phyloP scores from a whole-genome alignment of 2,888 invertebrate species.

The Neoascia interrupta region DNA sequence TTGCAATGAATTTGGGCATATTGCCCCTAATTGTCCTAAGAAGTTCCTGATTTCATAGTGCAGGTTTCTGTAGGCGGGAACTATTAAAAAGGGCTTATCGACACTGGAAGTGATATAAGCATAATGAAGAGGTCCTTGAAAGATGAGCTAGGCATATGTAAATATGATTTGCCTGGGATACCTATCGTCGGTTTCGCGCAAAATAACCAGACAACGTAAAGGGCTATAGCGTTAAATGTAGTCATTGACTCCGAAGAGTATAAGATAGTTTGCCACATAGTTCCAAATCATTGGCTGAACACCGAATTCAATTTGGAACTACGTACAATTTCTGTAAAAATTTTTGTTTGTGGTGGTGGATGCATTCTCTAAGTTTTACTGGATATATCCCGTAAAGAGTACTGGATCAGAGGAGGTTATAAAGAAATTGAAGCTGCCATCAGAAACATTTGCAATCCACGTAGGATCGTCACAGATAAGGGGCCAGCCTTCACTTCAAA shows the following conservation, averaged over 20 bases:
- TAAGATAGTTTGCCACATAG: conserved; percentile 1
- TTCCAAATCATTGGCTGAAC: conserved; percentile 3
- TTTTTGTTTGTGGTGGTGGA: too few relatives aligned
- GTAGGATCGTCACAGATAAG: too few relatives aligned
- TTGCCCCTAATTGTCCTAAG: conserved; percentile 11
- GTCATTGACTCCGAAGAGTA: conserved; percentile 5
- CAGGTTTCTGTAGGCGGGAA: not conserved
- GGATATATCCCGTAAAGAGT: too few relatives aligned
- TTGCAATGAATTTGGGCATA: conserved; percentile 31
- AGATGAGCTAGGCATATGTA: conserved; percentile 1
- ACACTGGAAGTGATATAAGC: not conserved
- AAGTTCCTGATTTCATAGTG: not conserved
- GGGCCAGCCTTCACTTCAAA: too few relatives aligned
- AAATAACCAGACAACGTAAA: conserved; percentile 5
- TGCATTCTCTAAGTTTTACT: too few relatives aligned
- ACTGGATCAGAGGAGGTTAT: too few relatives aligned
- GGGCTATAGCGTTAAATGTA: not conserved
- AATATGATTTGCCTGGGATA: conserved; percentile 4
- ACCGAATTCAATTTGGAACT: too few relatives aligned
- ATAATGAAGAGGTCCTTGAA: not conserved
- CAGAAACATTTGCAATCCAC: too few relatives aligned
- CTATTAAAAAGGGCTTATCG: not conserved
- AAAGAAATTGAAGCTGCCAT: too few relatives aligned
- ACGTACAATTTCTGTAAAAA: too few relatives aligned
- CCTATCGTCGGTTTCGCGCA: conserved; percentile 18